phyloP scores from a whole-genome alignment of 2,797 vertebrate species.

The Nannoperca obscura region DNA sequence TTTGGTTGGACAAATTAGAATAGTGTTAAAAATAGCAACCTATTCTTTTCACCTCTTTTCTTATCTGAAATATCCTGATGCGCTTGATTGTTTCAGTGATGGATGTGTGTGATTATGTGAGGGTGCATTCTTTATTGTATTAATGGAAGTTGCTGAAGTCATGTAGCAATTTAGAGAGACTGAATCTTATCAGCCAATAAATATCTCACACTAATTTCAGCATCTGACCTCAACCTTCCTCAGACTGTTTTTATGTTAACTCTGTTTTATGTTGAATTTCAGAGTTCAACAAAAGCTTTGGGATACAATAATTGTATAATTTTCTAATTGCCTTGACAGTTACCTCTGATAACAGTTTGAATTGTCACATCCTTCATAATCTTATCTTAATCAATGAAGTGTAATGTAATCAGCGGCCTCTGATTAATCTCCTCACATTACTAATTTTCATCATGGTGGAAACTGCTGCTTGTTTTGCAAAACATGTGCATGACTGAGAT shows the following conservation, averaged over 20 bases:
- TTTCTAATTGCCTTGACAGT: slow-evolving; percentile 47
- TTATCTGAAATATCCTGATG: slow-evolving; percentile 28
- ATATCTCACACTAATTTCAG: slow-evolving; percentile 31
- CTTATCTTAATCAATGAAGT: slow-evolving; percentile 63
- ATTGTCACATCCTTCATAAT: slow-evolving; percentile 55
- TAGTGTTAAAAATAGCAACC: slow-evolving; percentile 29
- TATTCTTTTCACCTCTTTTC: slow-evolving; percentile 19
- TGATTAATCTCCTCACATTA: slow-evolving; percentile 54
- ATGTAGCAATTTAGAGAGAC: slow-evolving; percentile 18
- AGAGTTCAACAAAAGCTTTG: slow-evolving; percentile 41
- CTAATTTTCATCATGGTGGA: slow-evolving; percentile 32
- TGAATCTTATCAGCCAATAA: slow-evolving; percentile 30
- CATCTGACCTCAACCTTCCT: slow-evolving; percentile 29
- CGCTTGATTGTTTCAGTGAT: slow-evolving; percentile 38
- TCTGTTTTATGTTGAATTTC: slow-evolving; percentile 21
- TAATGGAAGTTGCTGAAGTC: slow-evolving; percentile 16
- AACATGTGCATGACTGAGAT: slow-evolving; percentile 3
- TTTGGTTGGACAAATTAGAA: slow-evolving; percentile 21
- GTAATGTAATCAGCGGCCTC: slow-evolving; percentile 58
- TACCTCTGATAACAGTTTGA: slow-evolving; percentile 39
- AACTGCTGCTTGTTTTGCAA: slow-evolving; percentile 43
- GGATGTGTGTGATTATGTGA: slow-evolving; percentile 4
- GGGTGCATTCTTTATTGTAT: slow-evolving; percentile 9
- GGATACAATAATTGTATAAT: slow-evolving; percentile 21
- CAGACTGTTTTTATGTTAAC: not conserved